Conservation (phyloP, 2,113 vertebrate genomes). For the Bostrychus sinensis region DNA sequence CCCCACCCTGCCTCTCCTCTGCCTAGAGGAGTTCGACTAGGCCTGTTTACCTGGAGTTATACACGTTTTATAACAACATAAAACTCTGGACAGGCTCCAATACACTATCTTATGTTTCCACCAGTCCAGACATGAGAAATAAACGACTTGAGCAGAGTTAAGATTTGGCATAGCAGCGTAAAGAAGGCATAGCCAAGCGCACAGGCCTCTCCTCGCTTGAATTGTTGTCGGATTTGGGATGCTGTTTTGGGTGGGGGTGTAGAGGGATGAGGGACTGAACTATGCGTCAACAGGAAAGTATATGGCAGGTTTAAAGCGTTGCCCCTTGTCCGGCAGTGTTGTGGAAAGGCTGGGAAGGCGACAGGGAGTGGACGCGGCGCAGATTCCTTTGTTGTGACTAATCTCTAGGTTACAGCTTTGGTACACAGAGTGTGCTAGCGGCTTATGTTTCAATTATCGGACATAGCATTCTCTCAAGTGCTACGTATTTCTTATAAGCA, state of each 20-base stretch:
- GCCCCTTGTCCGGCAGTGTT: background rate
- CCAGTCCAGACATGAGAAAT: background rate
- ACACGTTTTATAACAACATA: background rate
- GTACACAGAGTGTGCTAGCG: constrained; percentile 31
- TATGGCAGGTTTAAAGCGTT: background rate
- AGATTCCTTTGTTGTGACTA: constrained; percentile 78
- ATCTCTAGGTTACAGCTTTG: constrained; percentile 38
- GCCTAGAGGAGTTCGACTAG: constrained; percentile 14
- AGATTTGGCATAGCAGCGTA: background rate
- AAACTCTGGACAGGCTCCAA: constrained; percentile 11
- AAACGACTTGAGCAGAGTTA: background rate
- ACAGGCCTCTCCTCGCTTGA: constrained; percentile 8
- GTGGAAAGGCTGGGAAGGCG: background rate
- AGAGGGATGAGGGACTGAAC: background rate
- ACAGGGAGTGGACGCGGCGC: constrained; percentile 56
- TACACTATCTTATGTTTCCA: background rate
- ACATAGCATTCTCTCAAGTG: background rate
- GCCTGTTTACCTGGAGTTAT: constrained; percentile 42
- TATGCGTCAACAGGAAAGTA: background rate
- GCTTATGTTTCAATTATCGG: constrained; percentile 47
- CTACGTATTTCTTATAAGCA: fast-evolving
- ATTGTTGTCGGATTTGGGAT: background rate
- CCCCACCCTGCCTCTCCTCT: constrained; percentile 62
- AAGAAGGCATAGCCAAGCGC: background rate
- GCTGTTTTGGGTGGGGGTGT: constrained; percentile 24